Conservation (phyloP, 2,113 vertebrate genomes). For the Gallinago paraguaiae region DNA sequence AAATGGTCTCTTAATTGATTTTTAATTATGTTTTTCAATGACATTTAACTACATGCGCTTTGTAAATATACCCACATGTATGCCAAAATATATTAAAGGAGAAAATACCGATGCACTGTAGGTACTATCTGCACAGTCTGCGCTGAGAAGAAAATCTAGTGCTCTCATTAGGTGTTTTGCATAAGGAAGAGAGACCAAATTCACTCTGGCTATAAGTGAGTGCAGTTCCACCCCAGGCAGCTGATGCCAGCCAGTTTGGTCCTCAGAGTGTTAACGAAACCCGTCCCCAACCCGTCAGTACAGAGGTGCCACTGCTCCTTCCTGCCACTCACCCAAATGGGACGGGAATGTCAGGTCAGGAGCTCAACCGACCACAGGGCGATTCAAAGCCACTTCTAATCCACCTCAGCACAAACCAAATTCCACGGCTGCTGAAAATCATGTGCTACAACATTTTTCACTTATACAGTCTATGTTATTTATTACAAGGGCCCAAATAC, state of each 20-base stretch:
- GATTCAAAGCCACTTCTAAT: neutral
- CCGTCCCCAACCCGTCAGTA: neutral
- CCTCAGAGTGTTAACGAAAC: neutral
- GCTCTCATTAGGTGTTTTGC: neutral
- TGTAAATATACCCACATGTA: slow-evolving; percentile 5
- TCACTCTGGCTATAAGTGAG: neutral
- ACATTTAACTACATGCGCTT: slow-evolving; percentile 39
- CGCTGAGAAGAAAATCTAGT: neutral
- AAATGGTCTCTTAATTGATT: slow-evolving; percentile 57
- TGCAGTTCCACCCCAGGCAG: neutral
- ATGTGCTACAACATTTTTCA: neutral
- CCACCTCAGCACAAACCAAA: neutral
- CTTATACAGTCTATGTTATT: neutral
- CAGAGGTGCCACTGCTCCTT: neutral
- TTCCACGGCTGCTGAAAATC: neutral
- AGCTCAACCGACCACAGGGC: neutral
- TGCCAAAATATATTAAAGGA: neutral
- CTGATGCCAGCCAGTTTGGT: neutral
- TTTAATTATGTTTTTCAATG: slow-evolving; percentile 46
- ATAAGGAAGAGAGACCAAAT: neutral
- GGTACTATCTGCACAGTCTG: neutral
- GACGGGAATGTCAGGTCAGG: neutral
- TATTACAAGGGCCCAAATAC: neutral
- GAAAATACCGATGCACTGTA: neutral
- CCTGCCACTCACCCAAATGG: neutral